Evolutionary conservation across 1,140 invertebrate species (phyloP), one percentile per base, ranked within the genome.

Genomic region (Cylas formicarius): DNA sequence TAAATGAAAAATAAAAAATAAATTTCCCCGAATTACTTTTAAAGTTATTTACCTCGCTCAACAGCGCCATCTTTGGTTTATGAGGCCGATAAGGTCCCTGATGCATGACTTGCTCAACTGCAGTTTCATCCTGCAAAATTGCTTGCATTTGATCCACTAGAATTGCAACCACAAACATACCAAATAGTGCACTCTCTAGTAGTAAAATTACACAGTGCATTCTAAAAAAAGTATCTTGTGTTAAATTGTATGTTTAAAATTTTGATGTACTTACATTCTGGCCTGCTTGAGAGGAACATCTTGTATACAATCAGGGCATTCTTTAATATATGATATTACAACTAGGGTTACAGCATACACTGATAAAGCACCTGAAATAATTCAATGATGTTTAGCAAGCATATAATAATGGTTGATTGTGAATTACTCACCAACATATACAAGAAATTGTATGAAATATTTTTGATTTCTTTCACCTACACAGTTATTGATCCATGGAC

Each of bases 381-480:
- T 6, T n/a, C n/a, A n/a, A n/a, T n/a, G n/a, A n/a, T n/a, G n/a
- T n/a, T n/a, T n/a, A n/a, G n/a, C n/a, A n/a, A n/a, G n/a, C n/a
- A n/a, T n/a, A n/a, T n/a, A n/a, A n/a, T 13, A 36, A 36, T 20
- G 18, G 6, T 36, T 36, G n/a, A 9, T 20, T 20, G 13, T 8
- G 13, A 34, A 35, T n/a, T 13, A 35, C 35, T 36, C 62, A 53
- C 77, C 79, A 40, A 84, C 80, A 61, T 82, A 84, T n/a, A 92
- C 75, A 34, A 94, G 71, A 71, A 94, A 94, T 64, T 93, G 90
- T 52, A 94, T 79, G 63, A 94, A 94, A 70, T 85, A 94, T 63
- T 91, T 93, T 70, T 94, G 90, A 73, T 94, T 94, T 57, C 82
- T 77, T 68, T 94, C 89, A 31, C 90, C 90, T n/a, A n/a, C n/a